Conservation (phyloP, 1,140 invertebrate genomes). For the Apis florea region DNA sequence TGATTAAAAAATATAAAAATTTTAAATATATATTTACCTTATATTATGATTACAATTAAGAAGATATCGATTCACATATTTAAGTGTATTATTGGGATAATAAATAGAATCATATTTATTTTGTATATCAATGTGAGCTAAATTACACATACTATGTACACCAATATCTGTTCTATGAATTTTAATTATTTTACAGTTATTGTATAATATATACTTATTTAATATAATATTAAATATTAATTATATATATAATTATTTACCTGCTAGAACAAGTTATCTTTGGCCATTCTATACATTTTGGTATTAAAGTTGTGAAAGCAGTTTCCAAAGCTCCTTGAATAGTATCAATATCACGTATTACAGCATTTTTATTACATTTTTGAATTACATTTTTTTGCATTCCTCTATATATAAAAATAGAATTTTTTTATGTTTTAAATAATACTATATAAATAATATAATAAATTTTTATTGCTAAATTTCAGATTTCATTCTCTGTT, state of each 20-base stretch:
- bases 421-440: not conserved
- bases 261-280: slow-evolving; percentile 83
- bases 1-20: not conserved
- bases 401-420: slow-evolving; percentile 7
- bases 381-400: slow-evolving; percentile 73
- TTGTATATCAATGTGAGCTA: slow-evolving; percentile 84
- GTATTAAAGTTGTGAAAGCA: slow-evolving; percentile 79
- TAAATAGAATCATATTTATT: slow-evolving; percentile 78
- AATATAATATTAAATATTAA: slow-evolving; percentile 21
- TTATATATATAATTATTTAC: slow-evolving; percentile 72
- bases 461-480: no score
- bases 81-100: slow-evolving; percentile 75
- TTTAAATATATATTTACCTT: slow-evolving; percentile 61
- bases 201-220: slow-evolving; percentile 14
- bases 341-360: slow-evolving; percentile 77
- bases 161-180: slow-evolving; percentile 86
- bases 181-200: slow-evolving; percentile 35
- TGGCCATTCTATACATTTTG: slow-evolving; percentile 77
- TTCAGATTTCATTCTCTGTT: no score
- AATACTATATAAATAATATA: no score
- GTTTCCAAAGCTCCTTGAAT: slow-evolving; percentile 85
- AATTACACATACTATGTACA: slow-evolving; percentile 85
- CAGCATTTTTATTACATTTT: slow-evolving; percentile 76
- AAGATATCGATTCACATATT: slow-evolving; percentile 83
- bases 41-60: slow-evolving; percentile 78